These are phyloP conservation scores for Allolobophora icterica DNA, from an alignment of 2,888 invertebrate species.

Conservation along the genomic window DNA sequence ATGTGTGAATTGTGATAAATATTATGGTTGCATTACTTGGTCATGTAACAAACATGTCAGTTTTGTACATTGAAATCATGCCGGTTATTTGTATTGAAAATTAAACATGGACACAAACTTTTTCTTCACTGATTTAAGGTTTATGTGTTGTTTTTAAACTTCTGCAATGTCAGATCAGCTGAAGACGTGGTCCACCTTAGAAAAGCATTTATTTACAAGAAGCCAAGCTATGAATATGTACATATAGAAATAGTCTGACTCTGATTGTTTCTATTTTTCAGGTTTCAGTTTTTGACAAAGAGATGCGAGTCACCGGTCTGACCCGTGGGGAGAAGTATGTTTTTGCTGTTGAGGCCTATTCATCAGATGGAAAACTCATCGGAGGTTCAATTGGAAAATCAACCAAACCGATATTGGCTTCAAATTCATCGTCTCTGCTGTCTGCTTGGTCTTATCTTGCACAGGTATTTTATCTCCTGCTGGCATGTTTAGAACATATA, in stretches of 20 bases:
- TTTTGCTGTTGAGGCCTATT: conserved; percentile 64
- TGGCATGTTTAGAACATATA: too few relatives aligned
- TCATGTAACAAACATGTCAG: neutral
- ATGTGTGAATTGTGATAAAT: neutral
- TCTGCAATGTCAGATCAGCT: neutral
- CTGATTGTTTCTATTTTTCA: conserved; percentile 42
- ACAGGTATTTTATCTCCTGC: conserved; percentile 54
- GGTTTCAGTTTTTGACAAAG: conserved; percentile 60
- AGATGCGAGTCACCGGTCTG: conserved; percentile 58
- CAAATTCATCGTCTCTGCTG: conserved; percentile 61
- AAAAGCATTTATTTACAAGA: neutral
- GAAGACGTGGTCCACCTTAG: too few relatives aligned
- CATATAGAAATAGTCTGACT: neutral
- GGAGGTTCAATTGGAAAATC: conserved; percentile 62
- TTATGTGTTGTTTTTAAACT: neutral
- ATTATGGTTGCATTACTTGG: too few relatives aligned
- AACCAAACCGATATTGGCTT: conserved; percentile 62
- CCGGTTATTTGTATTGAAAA: neutral
- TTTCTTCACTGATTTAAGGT: neutral
- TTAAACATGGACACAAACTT: neutral
- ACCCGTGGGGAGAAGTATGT: conserved; percentile 61
- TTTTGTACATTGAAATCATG: neutral
- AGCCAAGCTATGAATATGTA: neutral
- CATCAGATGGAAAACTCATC: conserved; percentile 62
- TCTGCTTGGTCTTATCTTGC: conserved; percentile 63